phyloP scores from a whole-genome alignment of 2,888 invertebrate species.

The Liposcelis brunnea region DNA sequence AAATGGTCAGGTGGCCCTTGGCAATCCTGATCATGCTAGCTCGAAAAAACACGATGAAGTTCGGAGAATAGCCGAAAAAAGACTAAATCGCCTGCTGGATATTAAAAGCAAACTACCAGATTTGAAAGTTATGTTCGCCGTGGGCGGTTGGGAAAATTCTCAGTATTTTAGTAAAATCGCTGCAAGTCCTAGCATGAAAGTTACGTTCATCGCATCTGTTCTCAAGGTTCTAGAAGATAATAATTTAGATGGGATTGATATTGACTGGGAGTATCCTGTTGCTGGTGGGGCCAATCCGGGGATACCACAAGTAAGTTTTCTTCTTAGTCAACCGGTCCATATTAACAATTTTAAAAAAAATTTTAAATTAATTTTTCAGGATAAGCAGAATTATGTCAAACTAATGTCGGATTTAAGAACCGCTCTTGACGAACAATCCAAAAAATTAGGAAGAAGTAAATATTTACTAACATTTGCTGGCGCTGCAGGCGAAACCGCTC shows the following conservation, averaged over 20 bases:
- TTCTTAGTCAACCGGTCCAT: no score
- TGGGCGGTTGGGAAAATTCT: slow-evolving; percentile 16
- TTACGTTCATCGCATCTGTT: slow-evolving; percentile 12
- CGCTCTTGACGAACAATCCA: slow-evolving; percentile 12
- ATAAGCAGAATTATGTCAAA: slow-evolving; percentile 14
- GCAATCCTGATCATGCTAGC: slow-evolving; percentile 12
- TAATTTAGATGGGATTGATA: slow-evolving; percentile 14
- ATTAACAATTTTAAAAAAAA: no score
- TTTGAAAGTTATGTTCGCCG: slow-evolving; percentile 15
- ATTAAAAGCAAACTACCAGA: slow-evolving; percentile 9
- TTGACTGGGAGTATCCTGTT: slow-evolving; percentile 16
- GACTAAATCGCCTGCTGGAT: slow-evolving; percentile 12
- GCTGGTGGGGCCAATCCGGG: slow-evolving; percentile 15
- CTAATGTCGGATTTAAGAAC: slow-evolving; percentile 14
- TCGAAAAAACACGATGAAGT: slow-evolving; percentile 11
- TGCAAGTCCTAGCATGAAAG: slow-evolving; percentile 7
- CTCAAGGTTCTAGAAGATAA: slow-evolving; percentile 13
- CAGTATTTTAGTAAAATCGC: slow-evolving; percentile 14
- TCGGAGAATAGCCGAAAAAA: slow-evolving; percentile 7
- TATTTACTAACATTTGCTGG: slow-evolving; percentile 15
- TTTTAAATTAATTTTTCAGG: no score
- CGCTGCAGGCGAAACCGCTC: slow-evolving; percentile 15
- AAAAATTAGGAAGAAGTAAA: slow-evolving; percentile 10
- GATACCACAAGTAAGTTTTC: slow-evolving; percentile 10
- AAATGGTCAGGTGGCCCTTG: slow-evolving; percentile 13